A percentile compares a stretch with the other conserved stretches of the same genome.
phyloP scores from a whole-genome alignment of 2,888 invertebrate genomes.

The Trissoscelio sp. region DNA sequence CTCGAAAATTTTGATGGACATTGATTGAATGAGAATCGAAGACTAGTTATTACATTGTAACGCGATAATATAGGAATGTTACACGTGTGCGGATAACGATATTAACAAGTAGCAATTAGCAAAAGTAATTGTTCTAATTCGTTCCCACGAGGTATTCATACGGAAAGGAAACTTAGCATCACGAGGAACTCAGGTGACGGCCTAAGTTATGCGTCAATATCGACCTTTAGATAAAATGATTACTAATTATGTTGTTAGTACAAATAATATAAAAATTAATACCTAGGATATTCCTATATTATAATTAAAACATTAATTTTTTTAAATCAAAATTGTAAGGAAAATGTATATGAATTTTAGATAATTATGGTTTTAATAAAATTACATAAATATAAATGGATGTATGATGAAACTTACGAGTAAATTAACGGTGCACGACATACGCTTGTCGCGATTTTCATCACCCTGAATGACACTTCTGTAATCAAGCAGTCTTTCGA shows the following conservation, averaged over 20 bases:
- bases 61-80: constrained; percentile 6
- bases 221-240: neutral
- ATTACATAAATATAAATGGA: too few species aligned
- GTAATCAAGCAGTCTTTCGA: constrained; percentile 96
- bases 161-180: constrained; percentile 32
- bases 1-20: neutral
- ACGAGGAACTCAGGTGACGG: constrained; percentile 13
- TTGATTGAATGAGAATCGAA: neutral
- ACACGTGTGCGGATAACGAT: constrained; percentile 56
- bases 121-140: constrained; percentile 50
- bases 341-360: too few species aligned
- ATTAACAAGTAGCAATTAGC: constrained; percentile 69
- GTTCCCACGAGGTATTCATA: constrained; percentile 23
- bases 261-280: too few species aligned
- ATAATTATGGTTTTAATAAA: too few species aligned
- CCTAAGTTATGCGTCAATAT: neutral
- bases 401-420: constrained; percentile 90
- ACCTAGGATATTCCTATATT: too few species aligned
- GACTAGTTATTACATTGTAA: constrained; percentile 5
- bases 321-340: too few species aligned
- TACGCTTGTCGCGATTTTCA: constrained; percentile 96
- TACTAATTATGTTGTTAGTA: too few species aligned
- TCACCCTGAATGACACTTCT: constrained; percentile 97
- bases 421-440: constrained; percentile 98
- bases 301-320: too few species aligned